Evolutionary conservation across 92 coral and sea anemone genomes (phyloP).

Genomic region (Phymanthus crucifer): DNA sequence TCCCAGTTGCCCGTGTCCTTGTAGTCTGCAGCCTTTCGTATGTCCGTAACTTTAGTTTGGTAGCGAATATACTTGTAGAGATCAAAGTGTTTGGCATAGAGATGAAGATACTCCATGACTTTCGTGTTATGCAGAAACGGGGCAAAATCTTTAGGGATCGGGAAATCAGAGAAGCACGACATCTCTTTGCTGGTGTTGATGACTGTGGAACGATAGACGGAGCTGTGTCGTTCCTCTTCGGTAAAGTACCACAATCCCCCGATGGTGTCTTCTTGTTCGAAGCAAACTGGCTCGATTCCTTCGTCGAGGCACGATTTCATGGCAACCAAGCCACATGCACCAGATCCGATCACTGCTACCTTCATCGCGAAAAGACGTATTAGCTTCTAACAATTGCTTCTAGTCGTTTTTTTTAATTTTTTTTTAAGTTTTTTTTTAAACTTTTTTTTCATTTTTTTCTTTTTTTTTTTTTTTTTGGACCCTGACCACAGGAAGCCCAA

Average conservation of each 20-base stretch:
- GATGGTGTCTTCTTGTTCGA: slow-evolving; percentile 85
- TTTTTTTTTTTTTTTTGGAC: background rate
- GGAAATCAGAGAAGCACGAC: slow-evolving; percentile 94
- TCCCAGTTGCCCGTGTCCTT: slow-evolving; percentile 33
- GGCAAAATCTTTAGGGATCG: slow-evolving; percentile 88
- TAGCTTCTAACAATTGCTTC: too few relatives aligned
- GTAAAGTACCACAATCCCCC: slow-evolving; percentile 96
- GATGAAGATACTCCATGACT: slow-evolving; percentile 75
- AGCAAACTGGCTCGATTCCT: slow-evolving; percentile 88
- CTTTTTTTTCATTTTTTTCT: background rate
- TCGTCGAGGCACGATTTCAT: slow-evolving; percentile 87
- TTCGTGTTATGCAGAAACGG: slow-evolving; percentile 75
- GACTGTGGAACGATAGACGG: slow-evolving; percentile 84
- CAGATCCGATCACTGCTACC: slow-evolving; percentile 84
- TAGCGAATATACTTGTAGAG: slow-evolving; percentile 74
- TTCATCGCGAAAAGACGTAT: slow-evolving; percentile 51
- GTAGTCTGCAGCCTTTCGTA: slow-evolving; percentile 54
- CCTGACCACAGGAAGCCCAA: slow-evolving; percentile 4
- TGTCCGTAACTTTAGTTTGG: slow-evolving; percentile 59
- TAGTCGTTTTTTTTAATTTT: too few relatives aligned
- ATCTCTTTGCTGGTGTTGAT: slow-evolving; percentile 93
- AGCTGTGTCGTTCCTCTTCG: slow-evolving; percentile 70
- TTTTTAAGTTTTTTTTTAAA: background rate
- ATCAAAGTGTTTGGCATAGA: slow-evolving; percentile 81
- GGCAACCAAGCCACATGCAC: slow-evolving; percentile 79